These are phyloP conservation scores for Eilema caniola DNA, from an alignment of 2,888 invertebrate genomes.

Conservation along the genomic window DNA sequence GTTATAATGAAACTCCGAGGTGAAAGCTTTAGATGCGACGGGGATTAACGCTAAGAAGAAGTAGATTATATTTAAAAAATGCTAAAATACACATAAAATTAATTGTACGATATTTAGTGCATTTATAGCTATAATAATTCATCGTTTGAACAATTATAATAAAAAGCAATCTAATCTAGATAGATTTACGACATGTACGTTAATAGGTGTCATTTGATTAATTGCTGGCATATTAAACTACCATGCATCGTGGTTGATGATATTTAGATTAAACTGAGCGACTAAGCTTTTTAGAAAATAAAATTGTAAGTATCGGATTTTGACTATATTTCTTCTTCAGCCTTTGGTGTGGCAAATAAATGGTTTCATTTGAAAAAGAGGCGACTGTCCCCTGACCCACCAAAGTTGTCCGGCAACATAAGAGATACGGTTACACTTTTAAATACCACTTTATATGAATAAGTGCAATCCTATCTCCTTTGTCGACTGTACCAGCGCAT, in stretches of 20 bases:
- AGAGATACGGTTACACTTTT: too few relatives aligned
- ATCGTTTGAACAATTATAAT: not conserved
- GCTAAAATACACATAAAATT: not conserved
- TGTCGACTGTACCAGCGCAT: too few relatives aligned
- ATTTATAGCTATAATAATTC: not conserved
- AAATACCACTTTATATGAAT: too few relatives aligned
- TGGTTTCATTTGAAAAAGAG: too few relatives aligned
- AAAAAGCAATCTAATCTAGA: not conserved
- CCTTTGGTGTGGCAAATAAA: not conserved
- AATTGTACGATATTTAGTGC: not conserved
- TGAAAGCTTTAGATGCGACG: too few relatives aligned
- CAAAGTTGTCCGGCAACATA: too few relatives aligned
- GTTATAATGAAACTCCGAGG: too few relatives aligned
- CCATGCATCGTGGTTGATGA: not conserved
- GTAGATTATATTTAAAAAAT: not conserved
- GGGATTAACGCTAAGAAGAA: too few relatives aligned
- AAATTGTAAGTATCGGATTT: not conserved
- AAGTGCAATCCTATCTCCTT: too few relatives aligned
- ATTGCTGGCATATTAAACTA: not conserved
- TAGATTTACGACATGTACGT: slow-evolving; percentile 2
- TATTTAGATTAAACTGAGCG: not conserved
- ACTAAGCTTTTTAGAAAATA: not conserved
- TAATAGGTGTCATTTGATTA: not conserved
- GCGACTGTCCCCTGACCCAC: too few relatives aligned
- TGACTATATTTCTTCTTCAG: too few relatives aligned